Evolutionary conservation across 2,113 vertebrate species (phyloP).

Genomic region (Atrichornis clamosus): DNA sequence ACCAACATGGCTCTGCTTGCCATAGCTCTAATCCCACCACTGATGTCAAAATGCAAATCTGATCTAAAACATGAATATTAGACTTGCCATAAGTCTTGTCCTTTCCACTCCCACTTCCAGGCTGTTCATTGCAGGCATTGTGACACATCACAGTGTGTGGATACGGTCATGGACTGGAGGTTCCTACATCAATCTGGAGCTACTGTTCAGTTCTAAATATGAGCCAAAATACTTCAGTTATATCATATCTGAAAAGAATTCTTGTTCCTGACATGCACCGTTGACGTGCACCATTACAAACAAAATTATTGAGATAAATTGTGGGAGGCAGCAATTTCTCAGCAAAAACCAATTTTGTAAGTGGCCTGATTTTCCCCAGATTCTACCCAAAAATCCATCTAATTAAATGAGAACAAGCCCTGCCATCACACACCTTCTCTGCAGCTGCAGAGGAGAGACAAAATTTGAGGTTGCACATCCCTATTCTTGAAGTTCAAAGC

Average conservation of each 20-base stretch:
- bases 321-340: neutral
- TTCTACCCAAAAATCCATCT: neutral
- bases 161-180: neutral
- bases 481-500: neutral
- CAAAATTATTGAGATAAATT: neutral
- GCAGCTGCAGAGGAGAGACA: neutral
- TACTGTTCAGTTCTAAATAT: neutral
- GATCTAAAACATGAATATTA: neutral
- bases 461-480: neutral
- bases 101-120: neutral
- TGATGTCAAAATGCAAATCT: neutral
- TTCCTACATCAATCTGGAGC: neutral
- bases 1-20: neutral
- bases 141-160: neutral
- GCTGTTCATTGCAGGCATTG: neutral
- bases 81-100: neutral
- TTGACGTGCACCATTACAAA: neutral
- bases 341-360: neutral
- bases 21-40: neutral
- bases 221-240: neutral
- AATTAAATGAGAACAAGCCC: neutral
- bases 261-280: neutral
- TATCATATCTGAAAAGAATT: neutral
- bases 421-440: neutral
- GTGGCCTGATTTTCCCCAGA: neutral